phyloP scores from a whole-genome alignment of 2,888 invertebrate species.

The Synanthedon myopaeformis region DNA sequence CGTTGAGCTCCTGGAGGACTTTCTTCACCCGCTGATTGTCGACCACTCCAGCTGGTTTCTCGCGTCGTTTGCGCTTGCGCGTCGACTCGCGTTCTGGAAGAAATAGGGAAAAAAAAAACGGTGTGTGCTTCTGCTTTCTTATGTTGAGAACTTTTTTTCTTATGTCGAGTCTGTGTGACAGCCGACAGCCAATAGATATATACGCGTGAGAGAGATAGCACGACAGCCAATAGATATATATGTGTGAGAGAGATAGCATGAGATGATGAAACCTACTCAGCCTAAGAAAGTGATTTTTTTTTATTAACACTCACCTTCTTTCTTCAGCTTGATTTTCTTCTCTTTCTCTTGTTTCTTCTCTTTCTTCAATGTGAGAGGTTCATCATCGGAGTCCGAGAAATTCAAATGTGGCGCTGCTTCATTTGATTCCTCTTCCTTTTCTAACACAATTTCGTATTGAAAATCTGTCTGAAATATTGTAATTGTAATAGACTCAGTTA shows the following conservation, averaged over 20 bases:
- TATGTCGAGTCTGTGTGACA: too few relatives aligned
- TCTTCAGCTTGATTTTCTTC: conserved; percentile 6
- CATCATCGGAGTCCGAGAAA: conserved; percentile 46
- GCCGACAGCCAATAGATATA: neutral
- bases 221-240: too few relatives aligned
- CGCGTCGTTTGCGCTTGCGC: conserved; percentile 7
- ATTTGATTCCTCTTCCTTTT: conserved; percentile 8
- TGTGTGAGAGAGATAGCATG: too few relatives aligned
- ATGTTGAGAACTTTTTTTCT: too few relatives aligned
- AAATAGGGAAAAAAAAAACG: neutral
- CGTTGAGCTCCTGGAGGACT: conserved; percentile 32
- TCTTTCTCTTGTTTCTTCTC: conserved; percentile 6
- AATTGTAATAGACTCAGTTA: conserved; percentile 8
- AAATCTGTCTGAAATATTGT: conserved; percentile 2
- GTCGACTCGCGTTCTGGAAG: conserved; percentile 1
- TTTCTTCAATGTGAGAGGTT: conserved; percentile 29
- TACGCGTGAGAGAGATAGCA: neutral
- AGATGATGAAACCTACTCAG: too few relatives aligned
- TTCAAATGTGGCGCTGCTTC: conserved; percentile 12
- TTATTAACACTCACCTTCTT: conserved; percentile 8
- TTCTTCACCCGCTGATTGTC: conserved; percentile 24
- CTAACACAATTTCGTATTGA: conserved; percentile 5
- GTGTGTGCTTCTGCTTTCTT: too few relatives aligned
- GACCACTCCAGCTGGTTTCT: conserved; percentile 35
- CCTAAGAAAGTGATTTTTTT: too few relatives aligned